A percentile compares a stretch with the other conserved stretches of the same genome.
Evolutionary conservation across 2,888 invertebrate genomes (phyloP).

Genomic region (Cynaeus angustus): DNA sequence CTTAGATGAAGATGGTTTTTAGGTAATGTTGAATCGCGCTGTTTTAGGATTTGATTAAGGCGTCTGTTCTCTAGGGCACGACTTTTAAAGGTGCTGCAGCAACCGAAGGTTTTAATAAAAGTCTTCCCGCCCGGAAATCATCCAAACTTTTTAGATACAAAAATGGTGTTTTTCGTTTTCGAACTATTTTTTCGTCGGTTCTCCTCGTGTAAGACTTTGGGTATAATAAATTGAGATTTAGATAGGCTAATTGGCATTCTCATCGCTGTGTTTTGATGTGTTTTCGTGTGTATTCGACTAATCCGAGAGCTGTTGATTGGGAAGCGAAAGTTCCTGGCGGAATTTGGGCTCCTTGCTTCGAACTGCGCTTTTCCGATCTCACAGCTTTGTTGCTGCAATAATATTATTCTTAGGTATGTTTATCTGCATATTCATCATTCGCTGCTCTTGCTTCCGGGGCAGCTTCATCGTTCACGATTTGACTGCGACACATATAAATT

Average conservation of each 20-base stretch:
- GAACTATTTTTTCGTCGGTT: constrained; percentile 39
- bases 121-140: constrained; percentile 72
- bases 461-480: constrained; percentile 65
- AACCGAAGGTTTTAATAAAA: constrained; percentile 67
- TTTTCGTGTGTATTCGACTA: constrained; percentile 55
- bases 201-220: constrained; percentile 46
- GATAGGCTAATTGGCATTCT: constrained; percentile 67
- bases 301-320: constrained; percentile 44
- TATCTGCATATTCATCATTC: constrained; percentile 45
- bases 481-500: constrained; percentile 67
- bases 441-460: constrained; percentile 40
- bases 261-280: constrained; percentile 67
- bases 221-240: constrained; percentile 54
- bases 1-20: constrained; percentile 51
- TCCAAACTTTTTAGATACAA: constrained; percentile 55
- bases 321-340: constrained; percentile 45
- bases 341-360: constrained; percentile 44
- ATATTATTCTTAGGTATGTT: constrained; percentile 48
- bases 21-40: constrained; percentile 59
- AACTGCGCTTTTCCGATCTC: constrained; percentile 52
- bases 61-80: constrained; percentile 67
- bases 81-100: constrained; percentile 69
- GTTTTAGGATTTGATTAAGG: constrained; percentile 55
- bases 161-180: constrained; percentile 10
- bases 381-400: constrained; percentile 53